phyloP scores from a whole-genome alignment of 1,140 invertebrate species.

The Drosophila auraria region DNA sequence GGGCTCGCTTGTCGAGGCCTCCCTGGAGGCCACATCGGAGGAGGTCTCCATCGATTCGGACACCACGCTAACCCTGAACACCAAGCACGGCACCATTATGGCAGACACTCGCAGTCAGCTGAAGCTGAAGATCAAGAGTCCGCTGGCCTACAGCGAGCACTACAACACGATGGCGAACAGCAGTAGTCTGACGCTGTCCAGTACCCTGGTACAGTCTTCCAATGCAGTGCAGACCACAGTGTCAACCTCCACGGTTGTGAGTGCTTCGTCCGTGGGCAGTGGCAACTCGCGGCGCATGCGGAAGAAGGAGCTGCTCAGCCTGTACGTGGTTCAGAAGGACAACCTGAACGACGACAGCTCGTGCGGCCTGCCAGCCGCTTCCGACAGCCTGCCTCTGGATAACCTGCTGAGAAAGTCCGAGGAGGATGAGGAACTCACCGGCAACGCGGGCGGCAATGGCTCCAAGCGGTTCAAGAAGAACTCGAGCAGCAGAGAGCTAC shows the following conservation, averaged over 20 bases:
- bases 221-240: constrained; percentile 64
- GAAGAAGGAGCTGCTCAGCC: constrained; percentile 93
- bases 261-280: constrained; percentile 56
- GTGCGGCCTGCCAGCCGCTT: constrained; percentile 84
- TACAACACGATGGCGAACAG: constrained; percentile 64
- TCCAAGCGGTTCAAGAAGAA: constrained; percentile 86
- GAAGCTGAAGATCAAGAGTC: constrained; percentile 96
- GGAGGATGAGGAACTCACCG: constrained; percentile 82
- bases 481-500: constrained; percentile 86
- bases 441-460: constrained; percentile 86
- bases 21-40: constrained; percentile 79
- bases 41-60: constrained; percentile 86
- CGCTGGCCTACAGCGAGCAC: constrained; percentile 86
- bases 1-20: constrained; percentile 58
- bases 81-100: constrained; percentile 88
- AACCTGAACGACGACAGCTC: constrained; percentile 92
- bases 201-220: constrained; percentile 54
- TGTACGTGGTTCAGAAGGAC: constrained; percentile 93
- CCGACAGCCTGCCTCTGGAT: constrained; percentile 58
- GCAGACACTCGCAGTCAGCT: constrained; percentile 92
- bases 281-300: constrained; percentile 91
- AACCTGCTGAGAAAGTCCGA: constrained; percentile 69
- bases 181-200: constrained; percentile 45
- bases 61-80: constrained; percentile 85
- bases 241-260: constrained; percentile 59